A percentile compares a stretch with the other conserved stretches of the same genome.
These are phyloP conservation scores for Drosophila falleni DNA, from an alignment of 2,888 invertebrate genomes.

Conservation along the genomic window DNA sequence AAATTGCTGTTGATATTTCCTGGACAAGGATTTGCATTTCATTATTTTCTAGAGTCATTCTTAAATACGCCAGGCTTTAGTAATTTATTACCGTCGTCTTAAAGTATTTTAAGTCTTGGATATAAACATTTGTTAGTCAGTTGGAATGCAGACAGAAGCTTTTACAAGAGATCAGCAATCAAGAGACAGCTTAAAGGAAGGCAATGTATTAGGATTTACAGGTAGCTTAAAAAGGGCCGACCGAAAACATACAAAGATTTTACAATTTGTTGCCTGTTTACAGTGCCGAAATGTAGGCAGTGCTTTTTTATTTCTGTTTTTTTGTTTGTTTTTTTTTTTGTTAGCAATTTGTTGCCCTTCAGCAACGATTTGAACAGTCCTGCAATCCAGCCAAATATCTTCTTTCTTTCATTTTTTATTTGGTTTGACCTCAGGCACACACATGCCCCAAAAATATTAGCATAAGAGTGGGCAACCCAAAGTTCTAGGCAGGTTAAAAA, in stretches of 20 bases:
- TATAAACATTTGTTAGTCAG: conserved; percentile 9
- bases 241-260: conserved; percentile 29
- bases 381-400: conserved; percentile 53
- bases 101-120: conserved; percentile 25
- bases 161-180: conserved; percentile 24
- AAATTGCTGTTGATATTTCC: conserved; percentile 1
- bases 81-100: conserved; percentile 37
- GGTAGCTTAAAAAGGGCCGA: conserved; percentile 13
- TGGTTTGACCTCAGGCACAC: conserved; percentile 48
- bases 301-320: conserved; percentile 17
- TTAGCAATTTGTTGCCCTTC: conserved; percentile 54
- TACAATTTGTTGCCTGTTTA: conserved; percentile 57
- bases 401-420: conserved; percentile 16
- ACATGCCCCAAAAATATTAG: conserved; percentile 63
- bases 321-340: conserved; percentile 14
- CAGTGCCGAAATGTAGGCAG: conserved; percentile 31
- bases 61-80: not conserved
- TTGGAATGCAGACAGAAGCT: not conserved
- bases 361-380: conserved; percentile 33
- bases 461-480: conserved; percentile 60
- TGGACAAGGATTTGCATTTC: conserved; percentile 22
- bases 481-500: conserved; percentile 54
- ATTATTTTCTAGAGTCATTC: conserved; percentile 1
- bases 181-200: conserved; percentile 20
- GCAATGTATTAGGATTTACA: conserved; percentile 23